Conservation (phyloP, 2,113 vertebrate species). For the Bubo scandiacus region DNA sequence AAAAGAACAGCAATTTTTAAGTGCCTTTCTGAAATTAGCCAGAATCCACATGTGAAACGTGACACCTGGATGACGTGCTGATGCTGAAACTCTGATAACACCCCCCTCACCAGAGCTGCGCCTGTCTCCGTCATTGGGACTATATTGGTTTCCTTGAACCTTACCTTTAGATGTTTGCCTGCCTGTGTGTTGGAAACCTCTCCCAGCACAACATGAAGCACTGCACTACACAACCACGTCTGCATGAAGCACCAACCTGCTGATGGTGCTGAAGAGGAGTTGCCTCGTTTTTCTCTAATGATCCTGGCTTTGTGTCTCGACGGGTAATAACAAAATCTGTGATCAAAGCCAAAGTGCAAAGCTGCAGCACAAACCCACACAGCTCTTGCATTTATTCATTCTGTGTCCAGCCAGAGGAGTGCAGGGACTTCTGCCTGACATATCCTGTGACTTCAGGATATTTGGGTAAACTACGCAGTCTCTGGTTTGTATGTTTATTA, state of each 20-base stretch:
- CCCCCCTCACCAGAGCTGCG: neutral
- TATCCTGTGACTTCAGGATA: neutral
- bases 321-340: neutral
- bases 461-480: neutral
- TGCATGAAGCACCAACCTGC: neutral
- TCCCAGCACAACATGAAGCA: accelerated
- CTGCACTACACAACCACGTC: neutral
- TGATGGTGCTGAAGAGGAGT: neutral
- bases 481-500: neutral
- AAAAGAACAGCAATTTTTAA: neutral
- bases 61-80: accelerated
- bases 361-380: accelerated
- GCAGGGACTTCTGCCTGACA: neutral
- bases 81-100: neutral
- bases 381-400: neutral
- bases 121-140: accelerated
- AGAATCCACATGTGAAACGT: neutral
- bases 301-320: neutral
- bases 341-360: neutral
- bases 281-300: accelerated
- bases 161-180: neutral
- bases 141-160: neutral
- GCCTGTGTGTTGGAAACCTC: neutral
- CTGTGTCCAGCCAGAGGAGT: neutral
- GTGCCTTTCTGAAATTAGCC: neutral